Evolutionary conservation across 2,797 vertebrate genomes (phyloP).

Genomic region (Manis crassicaudata): DNA sequence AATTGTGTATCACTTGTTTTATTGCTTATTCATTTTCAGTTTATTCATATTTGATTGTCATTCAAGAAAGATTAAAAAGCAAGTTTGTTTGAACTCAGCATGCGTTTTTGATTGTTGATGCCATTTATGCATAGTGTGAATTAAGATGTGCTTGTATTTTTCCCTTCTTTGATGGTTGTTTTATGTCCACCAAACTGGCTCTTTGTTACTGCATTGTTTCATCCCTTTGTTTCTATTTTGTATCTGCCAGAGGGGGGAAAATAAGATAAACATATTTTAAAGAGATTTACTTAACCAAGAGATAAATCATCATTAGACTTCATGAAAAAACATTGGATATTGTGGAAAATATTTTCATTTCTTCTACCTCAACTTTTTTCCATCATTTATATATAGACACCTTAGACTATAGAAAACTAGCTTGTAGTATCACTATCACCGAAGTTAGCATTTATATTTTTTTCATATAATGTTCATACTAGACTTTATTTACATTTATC

Average conservation of each 20-base stretch:
- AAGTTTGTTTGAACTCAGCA: slow-evolving; percentile 58
- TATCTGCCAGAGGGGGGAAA: slow-evolving; percentile 14
- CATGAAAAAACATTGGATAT: slow-evolving; percentile 38
- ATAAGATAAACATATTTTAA: slow-evolving; percentile 62
- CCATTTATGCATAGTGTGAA: slow-evolving; percentile 47
- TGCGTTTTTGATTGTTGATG: slow-evolving; percentile 64
- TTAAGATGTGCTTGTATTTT: slow-evolving; percentile 56
- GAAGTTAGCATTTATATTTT: slow-evolving; percentile 44
- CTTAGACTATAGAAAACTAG: not conserved
- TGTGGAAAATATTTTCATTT: slow-evolving; percentile 11
- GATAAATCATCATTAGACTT: slow-evolving; percentile 6
- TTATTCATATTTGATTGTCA: slow-evolving; percentile 48
- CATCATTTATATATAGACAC: not conserved
- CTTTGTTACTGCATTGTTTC: slow-evolving; percentile 65
- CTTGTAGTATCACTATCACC: not conserved
- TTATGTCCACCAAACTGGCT: slow-evolving; percentile 24
- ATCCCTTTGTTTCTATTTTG: slow-evolving; percentile 58
- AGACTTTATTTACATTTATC: slow-evolving; percentile 10
- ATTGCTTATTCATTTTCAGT: slow-evolving; percentile 73
- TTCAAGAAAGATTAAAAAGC: slow-evolving; percentile 71
- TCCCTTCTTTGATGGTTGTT: slow-evolving; percentile 68
- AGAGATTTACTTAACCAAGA: slow-evolving; percentile 49
- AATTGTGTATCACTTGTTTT: slow-evolving; percentile 39
- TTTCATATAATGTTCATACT: slow-evolving; percentile 55
- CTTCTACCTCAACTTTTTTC: slow-evolving; percentile 20